Base-by-base conservation (phyloP, 1,140 invertebrate species). In the Apis mellifera region DNA sequence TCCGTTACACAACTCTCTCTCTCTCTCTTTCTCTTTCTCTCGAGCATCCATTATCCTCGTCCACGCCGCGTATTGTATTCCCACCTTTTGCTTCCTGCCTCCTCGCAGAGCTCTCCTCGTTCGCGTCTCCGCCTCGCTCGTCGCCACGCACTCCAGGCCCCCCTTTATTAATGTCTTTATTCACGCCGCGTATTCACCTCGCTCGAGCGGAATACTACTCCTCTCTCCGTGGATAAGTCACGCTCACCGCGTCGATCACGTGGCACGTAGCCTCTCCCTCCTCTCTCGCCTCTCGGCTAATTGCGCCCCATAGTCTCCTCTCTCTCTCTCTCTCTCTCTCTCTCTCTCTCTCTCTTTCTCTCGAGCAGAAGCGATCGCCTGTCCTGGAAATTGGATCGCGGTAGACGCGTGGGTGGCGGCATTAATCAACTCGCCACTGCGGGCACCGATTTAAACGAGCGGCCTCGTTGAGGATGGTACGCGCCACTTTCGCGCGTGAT, bases 101-200 rank as follows among this genome's bases (percentile, higher is more conserved):
- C 9, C 68, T 60, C 32, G 32, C 32, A 32, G 32, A 32, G 32
- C 32, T 57, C 48, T 62, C 78, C 73, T 59, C 77, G 75, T 78
- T 76, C 72, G 7, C 54, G 4, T 54, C 54, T 17, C 54, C 17
- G 13, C 7, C 54, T 55, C 54, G 52, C 72, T 59, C 86, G 81
- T 74, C 86, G 85, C 83, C 15, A 55, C 17, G 15, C 54, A 54
- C 32, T 42, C 32, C 88, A 77, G 84, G 88, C 80, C 64, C 59
- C 19, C 70, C 80, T 82, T 90, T 89, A 89, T 90, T 90, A 90
- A 90, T 89, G 88, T 90, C 89, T 90, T 85, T 89, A 89, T 89
- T 89, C 84, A 70, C 78, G 81, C 82, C 82, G 82, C 77, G 69
- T 78, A 42, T 42, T 42, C 32, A 42, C 32, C 32, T 42, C 32